Base-by-base conservation (phyloP, 2,888 invertebrate species). In the Apodemia zela region DNA sequence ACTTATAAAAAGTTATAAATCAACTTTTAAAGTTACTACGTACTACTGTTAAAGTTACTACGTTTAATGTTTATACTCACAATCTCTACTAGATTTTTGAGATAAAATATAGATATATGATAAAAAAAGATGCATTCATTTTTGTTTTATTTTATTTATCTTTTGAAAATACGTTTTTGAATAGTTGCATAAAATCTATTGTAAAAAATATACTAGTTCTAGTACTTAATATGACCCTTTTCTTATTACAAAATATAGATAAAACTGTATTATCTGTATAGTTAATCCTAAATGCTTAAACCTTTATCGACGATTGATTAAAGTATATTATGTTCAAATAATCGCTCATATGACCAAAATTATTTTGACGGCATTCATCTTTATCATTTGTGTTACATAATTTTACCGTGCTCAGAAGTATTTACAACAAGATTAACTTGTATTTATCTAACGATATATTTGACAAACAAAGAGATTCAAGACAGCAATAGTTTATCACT, bases 201-300 rank as follows among this genome's bases (percentile, higher is more conserved):
- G 4, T 4, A 42, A 11, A 38, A 38, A 38, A 13, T 42, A 33
- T 6, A 42, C 15, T 42, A n/a, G 38, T 5, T 13, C 15, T 13
- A 25, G 54, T 54, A 54, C 54, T 25, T 54, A 54, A 54, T 21
- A 15, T 54, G 15, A 25, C 21, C 54, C 54, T 54, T 54, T 54
- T 25, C 18, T 10, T 15, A 51, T 25, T 54, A 25, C 25, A 54
- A 54, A 17, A 54, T 54, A 25, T 25, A 54, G 21, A 54, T 54
- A 54, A 54, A 21, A 54, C 25, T 54, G 25, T 54, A 42, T 42
- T 42, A 54, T 54, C 54, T 21, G 25, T 25, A 6, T 3, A 54
- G 25, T 21, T 54, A 54, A 54, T 54, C 54, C 54, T 13, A 54
- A 54, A 54, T 15, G 21, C 54, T 54, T 54, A 54, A 25, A 13